phyloP scores from a whole-genome alignment of 2,113 vertebrate species.

The Nothobranchius kuhntae region DNA sequence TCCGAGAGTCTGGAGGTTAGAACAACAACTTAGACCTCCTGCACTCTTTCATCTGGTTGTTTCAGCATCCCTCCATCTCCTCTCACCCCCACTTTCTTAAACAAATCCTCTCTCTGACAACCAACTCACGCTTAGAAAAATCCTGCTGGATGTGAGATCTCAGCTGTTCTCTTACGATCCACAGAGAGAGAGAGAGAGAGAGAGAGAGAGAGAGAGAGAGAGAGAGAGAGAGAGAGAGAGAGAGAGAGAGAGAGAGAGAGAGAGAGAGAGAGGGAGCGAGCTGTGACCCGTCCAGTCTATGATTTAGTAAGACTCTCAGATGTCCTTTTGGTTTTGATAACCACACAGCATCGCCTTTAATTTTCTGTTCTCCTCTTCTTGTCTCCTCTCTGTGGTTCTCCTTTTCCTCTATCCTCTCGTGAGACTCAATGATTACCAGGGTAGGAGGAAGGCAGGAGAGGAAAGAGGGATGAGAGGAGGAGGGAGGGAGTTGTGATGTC shows the following conservation, averaged over 20 bases:
- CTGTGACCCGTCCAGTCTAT: constrained; percentile 49
- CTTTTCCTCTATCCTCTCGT: constrained; percentile 60
- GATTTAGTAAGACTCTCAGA: constrained; percentile 63
- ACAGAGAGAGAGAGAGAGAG: constrained; percentile 32
- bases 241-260: constrained; percentile 12
- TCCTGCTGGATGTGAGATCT: constrained; percentile 47
- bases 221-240: constrained; percentile 23
- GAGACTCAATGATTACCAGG: constrained; percentile 73
- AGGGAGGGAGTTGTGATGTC: constrained; percentile 73
- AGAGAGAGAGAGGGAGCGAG: constrained; percentile 21
- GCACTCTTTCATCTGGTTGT: constrained; percentile 62
- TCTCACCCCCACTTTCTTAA: constrained; percentile 46
- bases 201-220: constrained; percentile 9
- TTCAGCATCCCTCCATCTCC: constrained; percentile 55
- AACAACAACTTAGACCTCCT: constrained; percentile 65
- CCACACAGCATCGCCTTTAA: constrained; percentile 42
- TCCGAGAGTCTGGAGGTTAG: constrained; percentile 52
- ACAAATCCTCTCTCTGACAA: constrained; percentile 62
- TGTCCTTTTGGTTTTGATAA: constrained; percentile 57
- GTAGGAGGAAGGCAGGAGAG: constrained; percentile 71
- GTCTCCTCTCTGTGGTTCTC: constrained; percentile 24
- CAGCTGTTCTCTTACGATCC: constrained; percentile 34
- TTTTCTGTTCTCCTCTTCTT: constrained; percentile 40
- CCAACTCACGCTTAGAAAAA: constrained; percentile 52
- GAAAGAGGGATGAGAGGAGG: constrained; percentile 64